Evolutionary conservation across 2,797 vertebrate species (phyloP).

Genomic region (Lates japonicus): DNA sequence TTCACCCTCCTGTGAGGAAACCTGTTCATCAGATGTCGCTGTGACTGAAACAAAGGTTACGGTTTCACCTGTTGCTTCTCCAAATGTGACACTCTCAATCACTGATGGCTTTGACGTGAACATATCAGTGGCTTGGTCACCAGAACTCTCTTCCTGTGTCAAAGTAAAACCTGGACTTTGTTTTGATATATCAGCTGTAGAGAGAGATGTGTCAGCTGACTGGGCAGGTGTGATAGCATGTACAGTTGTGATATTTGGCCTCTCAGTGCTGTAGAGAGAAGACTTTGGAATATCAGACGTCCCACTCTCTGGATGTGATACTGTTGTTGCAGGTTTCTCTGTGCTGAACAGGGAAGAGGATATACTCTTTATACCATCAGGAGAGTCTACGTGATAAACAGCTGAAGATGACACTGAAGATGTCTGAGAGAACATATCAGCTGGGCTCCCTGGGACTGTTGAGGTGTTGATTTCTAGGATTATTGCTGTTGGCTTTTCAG

Average conservation of each 20-base stretch:
- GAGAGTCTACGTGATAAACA: background rate
- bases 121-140: slow-evolving; percentile 16
- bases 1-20: slow-evolving; percentile 49
- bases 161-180: slow-evolving; percentile 29
- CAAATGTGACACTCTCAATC: slow-evolving; percentile 58
- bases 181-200: slow-evolving; percentile 39
- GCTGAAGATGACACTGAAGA: slow-evolving; percentile 3
- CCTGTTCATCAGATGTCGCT: slow-evolving; percentile 47
- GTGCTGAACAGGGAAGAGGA: slow-evolving; percentile 43
- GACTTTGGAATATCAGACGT: slow-evolving; percentile 24
- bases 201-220: background rate
- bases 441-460: background rate
- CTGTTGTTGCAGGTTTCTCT: slow-evolving; percentile 44
- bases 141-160: slow-evolving; percentile 33
- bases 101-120: slow-evolving; percentile 38
- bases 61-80: slow-evolving; percentile 73
- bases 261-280: slow-evolving; percentile 57
- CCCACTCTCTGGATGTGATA: background rate
- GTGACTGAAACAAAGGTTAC: slow-evolving; percentile 68
- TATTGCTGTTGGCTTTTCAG: slow-evolving; percentile 22
- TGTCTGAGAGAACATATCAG: background rate
- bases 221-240: slow-evolving; percentile 17
- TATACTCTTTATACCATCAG: slow-evolving; percentile 10
- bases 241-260: slow-evolving; percentile 26
- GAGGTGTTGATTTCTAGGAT: slow-evolving; percentile 18